Percentiles rank a stretch among this genome's conserved stretches.
phyloP scores from a whole-genome alignment of 2,888 invertebrate species.

The Phymatocera aterrima region DNA sequence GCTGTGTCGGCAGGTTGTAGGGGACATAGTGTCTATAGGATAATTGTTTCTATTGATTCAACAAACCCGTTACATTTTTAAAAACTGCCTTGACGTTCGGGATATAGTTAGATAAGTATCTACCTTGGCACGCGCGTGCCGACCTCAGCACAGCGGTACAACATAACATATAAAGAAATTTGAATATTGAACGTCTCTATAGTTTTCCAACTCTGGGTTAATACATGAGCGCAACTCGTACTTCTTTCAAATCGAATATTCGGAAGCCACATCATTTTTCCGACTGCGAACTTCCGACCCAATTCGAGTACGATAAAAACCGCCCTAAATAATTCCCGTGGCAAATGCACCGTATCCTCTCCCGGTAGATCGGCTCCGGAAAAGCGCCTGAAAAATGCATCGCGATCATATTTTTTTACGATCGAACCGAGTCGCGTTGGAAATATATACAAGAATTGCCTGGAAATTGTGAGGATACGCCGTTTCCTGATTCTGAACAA shows the following conservation, averaged over 20 bases:
- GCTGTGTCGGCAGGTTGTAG: too few species aligned
- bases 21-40: background rate
- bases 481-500: too few species aligned
- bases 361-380: background rate
- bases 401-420: background rate
- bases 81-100: slow-evolving; percentile 3
- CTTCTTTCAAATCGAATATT: background rate
- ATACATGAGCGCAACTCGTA: background rate
- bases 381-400: background rate
- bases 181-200: background rate
- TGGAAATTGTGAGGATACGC: too few species aligned
- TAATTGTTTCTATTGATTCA: slow-evolving; percentile 42
- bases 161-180: slow-evolving; percentile 7
- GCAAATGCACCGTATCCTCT: slow-evolving; percentile 59
- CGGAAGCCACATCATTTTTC: background rate
- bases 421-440: background rate
- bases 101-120: background rate
- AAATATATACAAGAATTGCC: background rate
- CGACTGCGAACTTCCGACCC: background rate
- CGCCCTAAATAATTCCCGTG: slow-evolving; percentile 63
- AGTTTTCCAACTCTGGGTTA: background rate
- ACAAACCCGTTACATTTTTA: slow-evolving; percentile 41
- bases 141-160: background rate
- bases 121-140: slow-evolving; percentile 19
- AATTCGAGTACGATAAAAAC: background rate